Base-by-base conservation (phyloP, 2,113 vertebrate species). In the Motacilla alba region DNA sequence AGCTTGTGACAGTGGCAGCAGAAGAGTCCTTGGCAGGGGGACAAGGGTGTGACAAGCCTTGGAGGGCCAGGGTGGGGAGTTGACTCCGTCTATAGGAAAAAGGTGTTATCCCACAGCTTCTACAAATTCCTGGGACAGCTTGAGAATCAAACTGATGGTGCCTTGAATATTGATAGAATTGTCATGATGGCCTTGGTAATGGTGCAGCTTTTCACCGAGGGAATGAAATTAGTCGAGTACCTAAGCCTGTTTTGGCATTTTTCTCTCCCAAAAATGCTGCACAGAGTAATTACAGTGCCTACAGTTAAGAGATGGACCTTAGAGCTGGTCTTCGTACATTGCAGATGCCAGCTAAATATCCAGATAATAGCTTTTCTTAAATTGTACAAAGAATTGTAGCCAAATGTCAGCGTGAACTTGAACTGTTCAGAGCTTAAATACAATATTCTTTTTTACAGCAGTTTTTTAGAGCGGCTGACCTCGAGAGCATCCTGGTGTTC, bases 381-480 rank as follows among this genome's bases (percentile, higher is more conserved):
- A n/a, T 23, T 69, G 12, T 47, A 35, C n/a, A 20, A 78, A 60
- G 35, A 58, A 59, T 59, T 60, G 24, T 41, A 52, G 56, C 73
- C 56, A 66, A 85, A 89, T 47, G 58, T 93, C 69, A 39, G 2
- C 33, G 37, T 47, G 74, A 90, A 89, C 72, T 89, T 31, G 63
- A 87, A 81, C 83, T 52, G 50, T 26, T 69, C 12, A 11, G 75
- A 82, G 59, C 53, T 96, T 89, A 68, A 76, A 74, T 60, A 18
- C 1, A 4, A 13, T 13, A 12, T 13, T 26, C 43, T 82, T 81
- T 89, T 70, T 79, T 47, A 30, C 82, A 63, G 44, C 86, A 87
- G 63, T 49, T 69, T 87, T 76, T 93, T 78, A 66, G 53, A 62
- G 70, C 59, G 59, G 64, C 75, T 96, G 94, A 95, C 91, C 90